Conservation (phyloP, 2,888 invertebrate species). For the Eristalinus aeneus region DNA sequence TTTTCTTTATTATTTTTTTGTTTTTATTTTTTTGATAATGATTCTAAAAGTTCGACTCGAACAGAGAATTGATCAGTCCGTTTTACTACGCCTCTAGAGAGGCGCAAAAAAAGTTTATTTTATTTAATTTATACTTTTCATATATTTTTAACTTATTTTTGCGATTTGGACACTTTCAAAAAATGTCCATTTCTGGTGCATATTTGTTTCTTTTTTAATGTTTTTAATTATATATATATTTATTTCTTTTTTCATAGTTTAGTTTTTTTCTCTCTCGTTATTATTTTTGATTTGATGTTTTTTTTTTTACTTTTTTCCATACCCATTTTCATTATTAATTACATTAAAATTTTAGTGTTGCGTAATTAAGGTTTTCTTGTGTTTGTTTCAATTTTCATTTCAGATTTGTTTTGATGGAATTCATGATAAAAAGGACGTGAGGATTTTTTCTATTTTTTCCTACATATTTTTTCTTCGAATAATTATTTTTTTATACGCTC, state of each 20-base stretch:
- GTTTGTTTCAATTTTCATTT: slow-evolving; percentile 15
- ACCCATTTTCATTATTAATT: slow-evolving; percentile 52
- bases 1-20: slow-evolving; percentile 33
- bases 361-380: slow-evolving; percentile 5
- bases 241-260: slow-evolving; percentile 37
- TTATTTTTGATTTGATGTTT: slow-evolving; percentile 41
- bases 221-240: slow-evolving; percentile 25
- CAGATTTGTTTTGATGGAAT: slow-evolving; percentile 54
- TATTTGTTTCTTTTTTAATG: no score
- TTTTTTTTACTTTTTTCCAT: slow-evolving; percentile 11
- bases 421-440: slow-evolving; percentile 69
- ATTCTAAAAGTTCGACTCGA: slow-evolving; percentile 71
- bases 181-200: slow-evolving; percentile 37
- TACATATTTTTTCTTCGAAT: neutral
- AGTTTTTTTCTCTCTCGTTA: slow-evolving; percentile 10
- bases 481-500: neutral
- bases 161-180: slow-evolving; percentile 50
- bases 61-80: slow-evolving; percentile 72
- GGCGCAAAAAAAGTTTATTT: slow-evolving; percentile 46
- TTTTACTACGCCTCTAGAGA: slow-evolving; percentile 71
- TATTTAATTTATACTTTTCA: slow-evolving; percentile 24
- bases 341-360: slow-evolving; percentile 61
- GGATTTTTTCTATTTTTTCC: slow-evolving; percentile 46
- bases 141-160: slow-evolving; percentile 18
- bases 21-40: slow-evolving; percentile 63